A percentile compares a stretch with the other conserved stretches of the same genome.
These are phyloP conservation scores for Gymnocheta viridis DNA, from an alignment of 2,888 invertebrate species.

Conservation along the genomic window DNA sequence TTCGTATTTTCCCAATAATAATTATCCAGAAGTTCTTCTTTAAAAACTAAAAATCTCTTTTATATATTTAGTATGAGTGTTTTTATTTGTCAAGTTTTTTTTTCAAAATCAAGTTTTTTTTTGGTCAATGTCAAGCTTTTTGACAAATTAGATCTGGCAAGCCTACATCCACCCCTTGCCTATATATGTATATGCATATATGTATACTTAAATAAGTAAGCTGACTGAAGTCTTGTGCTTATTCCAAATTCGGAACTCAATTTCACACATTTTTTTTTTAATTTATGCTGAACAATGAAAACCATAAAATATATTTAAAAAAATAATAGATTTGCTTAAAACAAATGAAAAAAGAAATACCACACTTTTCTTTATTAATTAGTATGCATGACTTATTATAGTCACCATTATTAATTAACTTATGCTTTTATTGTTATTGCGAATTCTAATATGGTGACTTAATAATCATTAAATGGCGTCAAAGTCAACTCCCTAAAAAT, in stretches of 20 bases:
- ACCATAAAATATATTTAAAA: constrained; percentile 26
- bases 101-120: no score
- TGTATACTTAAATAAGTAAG: not conserved
- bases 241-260: not conserved
- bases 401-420: constrained; percentile 21
- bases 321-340: constrained; percentile 48
- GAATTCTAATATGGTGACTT: constrained; percentile 31
- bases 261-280: constrained; percentile 7
- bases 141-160: no score
- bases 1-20: no score
- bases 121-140: no score
- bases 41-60: no score
- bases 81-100: no score
- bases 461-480: constrained; percentile 66
- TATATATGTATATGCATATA: not conserved
- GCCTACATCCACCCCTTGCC: not conserved
- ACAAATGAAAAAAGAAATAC: not conserved
- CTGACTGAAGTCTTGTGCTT: not conserved
- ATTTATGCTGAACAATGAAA: constrained; percentile 53
- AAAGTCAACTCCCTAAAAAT: constrained; percentile 63
- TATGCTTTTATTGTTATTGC: constrained; percentile 48
- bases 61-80: no score
- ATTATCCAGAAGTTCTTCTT: no score
- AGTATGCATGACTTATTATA: not conserved
- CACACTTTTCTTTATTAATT: not conserved